These are phyloP conservation scores for Macrochelys suwanniensis DNA, from an alignment of 2,797 vertebrate species.

Conservation along the genomic window DNA sequence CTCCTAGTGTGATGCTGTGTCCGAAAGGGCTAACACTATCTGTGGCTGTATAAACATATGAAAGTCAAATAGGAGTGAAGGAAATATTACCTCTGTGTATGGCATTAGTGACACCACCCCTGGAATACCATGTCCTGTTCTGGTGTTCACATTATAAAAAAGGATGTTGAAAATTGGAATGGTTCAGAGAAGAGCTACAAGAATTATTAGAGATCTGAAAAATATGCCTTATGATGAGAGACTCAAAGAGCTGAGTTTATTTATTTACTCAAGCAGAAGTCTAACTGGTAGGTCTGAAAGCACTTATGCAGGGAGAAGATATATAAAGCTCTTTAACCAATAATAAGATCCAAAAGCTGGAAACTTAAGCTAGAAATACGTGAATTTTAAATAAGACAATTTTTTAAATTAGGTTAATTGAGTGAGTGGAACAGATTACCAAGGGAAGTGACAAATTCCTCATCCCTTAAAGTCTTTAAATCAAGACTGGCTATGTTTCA, in stretches of 20 bases:
- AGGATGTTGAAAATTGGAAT: not conserved
- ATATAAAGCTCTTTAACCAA: not conserved
- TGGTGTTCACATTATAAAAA: accelerated
- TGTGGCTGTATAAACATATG: not conserved
- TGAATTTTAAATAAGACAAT: not conserved
- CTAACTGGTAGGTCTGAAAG: not conserved
- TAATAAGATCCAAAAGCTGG: not conserved
- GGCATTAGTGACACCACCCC: not conserved
- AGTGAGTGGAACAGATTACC: not conserved
- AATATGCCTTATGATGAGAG: not conserved
- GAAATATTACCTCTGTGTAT: not conserved
- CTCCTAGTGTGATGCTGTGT: not conserved
- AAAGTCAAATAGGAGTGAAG: accelerated
- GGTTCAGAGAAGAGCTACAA: not conserved
- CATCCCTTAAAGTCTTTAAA: not conserved
- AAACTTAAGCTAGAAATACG: not conserved
- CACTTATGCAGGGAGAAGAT: not conserved
- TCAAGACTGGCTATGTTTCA: not conserved
- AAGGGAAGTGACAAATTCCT: not conserved
- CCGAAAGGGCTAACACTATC: accelerated
- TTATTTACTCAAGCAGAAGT: not conserved
- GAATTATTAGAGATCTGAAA: not conserved
- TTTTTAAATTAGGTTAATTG: not conserved
- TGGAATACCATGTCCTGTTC: not conserved
- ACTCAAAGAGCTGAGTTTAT: no score